Base-by-base conservation (phyloP, 2,888 invertebrate species). In the Drepana falcataria region DNA sequence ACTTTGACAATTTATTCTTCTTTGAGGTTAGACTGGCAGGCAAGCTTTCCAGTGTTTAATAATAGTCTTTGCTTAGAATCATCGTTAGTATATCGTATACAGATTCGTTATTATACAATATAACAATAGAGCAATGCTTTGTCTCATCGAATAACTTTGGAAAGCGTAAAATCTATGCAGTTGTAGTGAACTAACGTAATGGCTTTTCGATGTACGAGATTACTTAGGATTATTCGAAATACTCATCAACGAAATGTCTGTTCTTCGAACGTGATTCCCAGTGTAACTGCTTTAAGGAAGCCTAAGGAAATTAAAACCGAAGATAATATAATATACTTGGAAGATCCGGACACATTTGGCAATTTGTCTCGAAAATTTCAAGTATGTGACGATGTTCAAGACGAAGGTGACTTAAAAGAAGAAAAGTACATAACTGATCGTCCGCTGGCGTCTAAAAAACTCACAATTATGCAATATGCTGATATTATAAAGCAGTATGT, bases 401-500 rank as follows among this genome's bases (percentile, higher is more conserved):
- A 93, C 64, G 91, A 92, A 69, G 93, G 90, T 51, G 95, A 95
- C 77, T 66, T 91, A 40, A 81, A 84, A 65, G 95, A 95, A 77
- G 92, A 94, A 60, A 85, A 93, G 51, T 92, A 85, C 73, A 73
- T 92, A 54, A 81, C 92, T 64, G 91, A 93, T 63, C 79, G 83
- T 48, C 92, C 93, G 2, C 63, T 89, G n/a, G 64, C 68, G 35
- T 77, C 83, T 1, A 91, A 92, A 66, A 92, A 93, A 73, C 77
- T 94, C 21, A 87, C 92, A 2, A 93, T 89, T 0, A 93, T 92
- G 66, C 93, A 95, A 66, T 96, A 96, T 84, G 93, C 94, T 0
- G 92, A 93, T 64, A 79, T 95, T 59, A 96, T 96, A 3, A 96
- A 96, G 75, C 86, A 92, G 34, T 92, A 93, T 66, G 73, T 96